Conservation (phyloP, 2,888 invertebrate genomes). For the Athalia rosae region DNA sequence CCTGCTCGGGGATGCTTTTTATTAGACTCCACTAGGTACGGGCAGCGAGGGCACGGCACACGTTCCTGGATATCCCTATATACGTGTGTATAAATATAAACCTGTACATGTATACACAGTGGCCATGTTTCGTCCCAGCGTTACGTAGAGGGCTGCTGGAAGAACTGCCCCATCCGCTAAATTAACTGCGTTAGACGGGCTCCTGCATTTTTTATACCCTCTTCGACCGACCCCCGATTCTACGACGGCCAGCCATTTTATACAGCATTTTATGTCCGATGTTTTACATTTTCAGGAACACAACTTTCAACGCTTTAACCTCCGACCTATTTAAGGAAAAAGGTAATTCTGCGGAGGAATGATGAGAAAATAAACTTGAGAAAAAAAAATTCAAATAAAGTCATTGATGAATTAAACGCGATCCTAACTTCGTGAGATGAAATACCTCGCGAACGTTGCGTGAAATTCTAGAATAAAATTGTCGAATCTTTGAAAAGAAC, state of each 20-base stretch:
- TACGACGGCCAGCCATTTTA: conserved; percentile 68
- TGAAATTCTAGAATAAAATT: not conserved
- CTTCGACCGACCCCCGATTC: conserved; percentile 59
- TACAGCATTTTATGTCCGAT: conserved; percentile 59
- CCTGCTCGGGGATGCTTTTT: conserved; percentile 69
- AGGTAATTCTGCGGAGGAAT: not conserved
- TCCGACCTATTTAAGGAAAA: not conserved
- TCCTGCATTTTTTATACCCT: conserved; percentile 68
- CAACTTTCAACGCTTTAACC: not conserved
- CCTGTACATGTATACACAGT: conserved; percentile 55
- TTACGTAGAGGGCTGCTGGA: conserved; percentile 52
- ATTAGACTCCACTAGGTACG: conserved; percentile 68
- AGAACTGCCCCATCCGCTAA: conserved; percentile 70
- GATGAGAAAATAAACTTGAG: too few species aligned
- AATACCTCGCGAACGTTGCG: not conserved
- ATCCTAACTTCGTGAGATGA: not conserved
- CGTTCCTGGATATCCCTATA: conserved; percentile 47
- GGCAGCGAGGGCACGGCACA: conserved; percentile 60
- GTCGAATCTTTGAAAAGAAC: not conserved
- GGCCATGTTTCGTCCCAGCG: conserved; percentile 62
- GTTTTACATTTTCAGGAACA: conserved; percentile 1
- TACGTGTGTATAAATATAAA: conserved; percentile 38
- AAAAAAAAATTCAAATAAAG: too few species aligned
- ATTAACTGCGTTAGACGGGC: conserved; percentile 70
- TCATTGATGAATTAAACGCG: not conserved